These are phyloP conservation scores for Eidolon helvum DNA, from an alignment of 2,113 vertebrate genomes.

Conservation along the genomic window DNA sequence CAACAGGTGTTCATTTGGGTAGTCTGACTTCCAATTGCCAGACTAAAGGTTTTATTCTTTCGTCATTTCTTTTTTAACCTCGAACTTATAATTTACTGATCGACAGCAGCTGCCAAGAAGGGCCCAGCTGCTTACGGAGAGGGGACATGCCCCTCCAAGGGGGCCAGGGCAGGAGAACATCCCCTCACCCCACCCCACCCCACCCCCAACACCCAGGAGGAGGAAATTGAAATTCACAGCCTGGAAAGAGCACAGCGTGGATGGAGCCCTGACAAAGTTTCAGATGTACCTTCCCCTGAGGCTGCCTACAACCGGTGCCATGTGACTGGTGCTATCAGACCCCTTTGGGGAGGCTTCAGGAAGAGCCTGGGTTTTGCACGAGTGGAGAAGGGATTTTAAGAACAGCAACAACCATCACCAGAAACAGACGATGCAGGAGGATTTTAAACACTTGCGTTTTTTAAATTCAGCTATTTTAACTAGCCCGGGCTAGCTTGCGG, in stretches of 20 bases:
- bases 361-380: not conserved
- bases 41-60: constrained; percentile 84
- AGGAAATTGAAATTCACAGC: not conserved
- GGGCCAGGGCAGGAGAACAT: not conserved
- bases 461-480: not conserved
- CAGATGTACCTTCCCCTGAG: not conserved
- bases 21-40: constrained; percentile 83
- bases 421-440: not conserved
- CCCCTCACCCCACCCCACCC: not conserved
- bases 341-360: not conserved
- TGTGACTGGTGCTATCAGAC: no score
- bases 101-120: constrained; percentile 81
- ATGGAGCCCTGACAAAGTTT: accelerated
- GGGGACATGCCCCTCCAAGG: constrained; percentile 22
- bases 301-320: not conserved
- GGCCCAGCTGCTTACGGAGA: constrained; percentile 78
- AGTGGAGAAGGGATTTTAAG: not conserved
- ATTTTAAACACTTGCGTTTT: not conserved
- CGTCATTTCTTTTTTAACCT: constrained; percentile 82
- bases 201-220: not conserved
- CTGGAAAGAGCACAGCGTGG: not conserved
- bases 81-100: constrained; percentile 82
- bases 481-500: accelerated
- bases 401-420: not conserved
- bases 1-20: constrained; percentile 84